phyloP scores from a whole-genome alignment of 2,888 invertebrate genomes.

The Anagyrus pseudococci region DNA sequence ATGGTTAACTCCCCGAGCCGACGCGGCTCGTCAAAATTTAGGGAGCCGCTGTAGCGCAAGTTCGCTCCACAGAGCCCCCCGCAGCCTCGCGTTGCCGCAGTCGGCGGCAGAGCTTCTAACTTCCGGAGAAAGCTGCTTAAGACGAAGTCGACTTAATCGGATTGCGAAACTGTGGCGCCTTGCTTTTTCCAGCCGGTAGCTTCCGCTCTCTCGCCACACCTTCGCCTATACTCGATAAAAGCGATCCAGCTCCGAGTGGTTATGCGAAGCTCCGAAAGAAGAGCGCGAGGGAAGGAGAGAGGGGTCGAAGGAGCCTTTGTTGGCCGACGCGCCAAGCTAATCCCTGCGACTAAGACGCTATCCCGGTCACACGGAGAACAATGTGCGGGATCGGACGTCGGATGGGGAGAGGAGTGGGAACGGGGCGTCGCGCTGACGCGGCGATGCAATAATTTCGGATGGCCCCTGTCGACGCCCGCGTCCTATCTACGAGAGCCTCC shows the following conservation, averaged over 20 bases:
- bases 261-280: too few species aligned
- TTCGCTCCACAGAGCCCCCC: too few species aligned
- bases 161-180: conserved; percentile 40
- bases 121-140: conserved; percentile 44
- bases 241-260: too few species aligned
- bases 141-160: conserved; percentile 45
- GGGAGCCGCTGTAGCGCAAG: not conserved
- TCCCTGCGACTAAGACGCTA: too few species aligned
- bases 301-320: too few species aligned
- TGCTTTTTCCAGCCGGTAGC: not conserved
- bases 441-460: conserved; percentile 56
- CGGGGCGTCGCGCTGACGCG: conserved; percentile 52
- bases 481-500: conserved; percentile 48
- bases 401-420: not conserved
- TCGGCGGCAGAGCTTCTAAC: conserved; percentile 27
- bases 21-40: too few species aligned
- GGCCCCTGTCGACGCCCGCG: conserved; percentile 54
- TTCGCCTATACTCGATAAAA: not conserved
- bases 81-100: not conserved
- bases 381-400: not conserved
- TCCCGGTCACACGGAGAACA: too few species aligned
- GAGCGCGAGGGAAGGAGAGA: too few species aligned
- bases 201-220: not conserved
- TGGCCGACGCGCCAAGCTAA: too few species aligned
- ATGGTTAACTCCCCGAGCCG: too few species aligned